Evolutionary conservation across 2,888 invertebrate genomes (phyloP).

Genomic region (Coremacera marginata): DNA sequence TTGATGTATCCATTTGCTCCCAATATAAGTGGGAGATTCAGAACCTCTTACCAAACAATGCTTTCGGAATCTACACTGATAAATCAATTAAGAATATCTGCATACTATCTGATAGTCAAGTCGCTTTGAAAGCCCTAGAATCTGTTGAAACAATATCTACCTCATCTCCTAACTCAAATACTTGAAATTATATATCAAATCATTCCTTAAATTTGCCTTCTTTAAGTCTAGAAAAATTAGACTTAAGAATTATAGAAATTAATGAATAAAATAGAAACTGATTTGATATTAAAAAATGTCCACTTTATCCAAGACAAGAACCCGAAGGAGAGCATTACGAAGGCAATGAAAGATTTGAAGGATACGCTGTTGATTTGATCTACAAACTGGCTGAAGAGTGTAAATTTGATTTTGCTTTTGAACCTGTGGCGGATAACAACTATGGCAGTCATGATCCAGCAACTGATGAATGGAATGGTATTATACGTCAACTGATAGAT

Average conservation of each 20-base stretch:
- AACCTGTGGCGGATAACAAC: constrained; percentile 78
- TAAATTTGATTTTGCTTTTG: constrained; percentile 78
- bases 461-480: constrained; percentile 84
- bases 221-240: too few species aligned
- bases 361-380: constrained; percentile 92
- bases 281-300: not conserved
- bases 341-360: constrained; percentile 86
- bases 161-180: too few species aligned
- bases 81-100: too few species aligned
- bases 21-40: too few species aligned
- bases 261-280: not conserved
- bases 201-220: too few species aligned
- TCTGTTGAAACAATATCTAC: too few species aligned
- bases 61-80: too few species aligned
- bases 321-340: constrained; percentile 66
- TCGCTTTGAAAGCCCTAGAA: too few species aligned
- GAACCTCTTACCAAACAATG: too few species aligned
- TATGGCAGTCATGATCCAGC: constrained; percentile 79
- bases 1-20: too few species aligned
- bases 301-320: constrained; percentile 41
- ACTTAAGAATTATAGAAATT: not conserved
- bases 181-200: too few species aligned
- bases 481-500: constrained; percentile 81
- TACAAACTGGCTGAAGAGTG: constrained; percentile 79
- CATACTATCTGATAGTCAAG: too few species aligned